Percentiles rank a stretch among this genome's conserved stretches.
Conservation (phyloP, 2,888 invertebrate species). For the Caenorhabditis sp. region DNA sequence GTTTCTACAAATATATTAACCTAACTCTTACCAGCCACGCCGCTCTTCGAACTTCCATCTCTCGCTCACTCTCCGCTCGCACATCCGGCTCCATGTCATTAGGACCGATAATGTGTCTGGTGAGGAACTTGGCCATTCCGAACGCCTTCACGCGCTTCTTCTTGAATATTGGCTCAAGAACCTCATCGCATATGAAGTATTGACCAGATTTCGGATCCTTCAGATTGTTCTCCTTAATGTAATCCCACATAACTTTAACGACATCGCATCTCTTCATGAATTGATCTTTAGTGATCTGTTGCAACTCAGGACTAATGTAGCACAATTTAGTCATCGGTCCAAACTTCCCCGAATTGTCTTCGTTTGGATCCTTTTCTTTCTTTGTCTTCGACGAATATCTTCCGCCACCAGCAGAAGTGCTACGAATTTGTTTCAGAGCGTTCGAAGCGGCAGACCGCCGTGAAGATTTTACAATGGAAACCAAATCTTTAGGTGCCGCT, state of each 20-base stretch:
- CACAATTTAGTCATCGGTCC: constrained; percentile 64
- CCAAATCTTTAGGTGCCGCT: constrained; percentile 24
- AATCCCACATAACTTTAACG: constrained; percentile 77
- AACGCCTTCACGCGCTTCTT: constrained; percentile 63
- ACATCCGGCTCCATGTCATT: constrained; percentile 59
- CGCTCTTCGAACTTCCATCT: constrained; percentile 48
- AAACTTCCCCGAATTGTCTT: constrained; percentile 58
- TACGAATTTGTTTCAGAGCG: constrained; percentile 48
- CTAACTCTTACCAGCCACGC: constrained; percentile 60
- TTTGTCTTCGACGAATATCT: background rate
- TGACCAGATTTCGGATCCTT: constrained; percentile 75
- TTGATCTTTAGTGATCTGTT: constrained; percentile 53
- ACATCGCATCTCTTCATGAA: constrained; percentile 71
- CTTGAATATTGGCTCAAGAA: constrained; percentile 60
- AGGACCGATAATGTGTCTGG: constrained; percentile 69
- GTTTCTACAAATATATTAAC: no score
- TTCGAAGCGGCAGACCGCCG: constrained; percentile 57
- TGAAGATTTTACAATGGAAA: constrained; percentile 41
- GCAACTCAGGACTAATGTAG: constrained; percentile 59
- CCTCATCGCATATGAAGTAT: constrained; percentile 53
- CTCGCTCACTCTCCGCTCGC: constrained; percentile 54
- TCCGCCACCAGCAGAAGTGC: constrained; percentile 19
- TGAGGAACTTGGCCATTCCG: constrained; percentile 74
- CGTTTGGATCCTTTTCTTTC: constrained; percentile 39
- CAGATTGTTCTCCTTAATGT: constrained; percentile 74